phyloP scores from a whole-genome alignment of 2,888 invertebrate species.

The Ornithoptera priamus region DNA sequence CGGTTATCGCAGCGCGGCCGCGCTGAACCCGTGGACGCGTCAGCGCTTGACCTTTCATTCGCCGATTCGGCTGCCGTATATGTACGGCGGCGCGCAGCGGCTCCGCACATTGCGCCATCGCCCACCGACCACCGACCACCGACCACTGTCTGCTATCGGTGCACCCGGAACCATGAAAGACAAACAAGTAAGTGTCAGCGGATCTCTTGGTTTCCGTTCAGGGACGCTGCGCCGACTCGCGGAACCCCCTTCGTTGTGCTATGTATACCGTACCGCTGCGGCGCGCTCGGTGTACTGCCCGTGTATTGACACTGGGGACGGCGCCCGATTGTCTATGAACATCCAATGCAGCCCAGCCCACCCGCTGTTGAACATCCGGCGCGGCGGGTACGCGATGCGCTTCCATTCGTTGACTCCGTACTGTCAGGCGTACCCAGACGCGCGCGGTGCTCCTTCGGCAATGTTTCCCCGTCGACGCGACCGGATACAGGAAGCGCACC shows the following conservation, averaged over 20 bases:
- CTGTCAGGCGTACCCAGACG: too few relatives aligned
- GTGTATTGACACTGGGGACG: neutral
- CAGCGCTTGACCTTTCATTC: neutral
- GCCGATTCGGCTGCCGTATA: neutral
- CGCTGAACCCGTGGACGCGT: neutral
- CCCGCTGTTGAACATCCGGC: too few relatives aligned
- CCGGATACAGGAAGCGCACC: too few relatives aligned
- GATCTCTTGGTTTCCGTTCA: neutral
- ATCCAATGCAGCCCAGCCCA: neutral
- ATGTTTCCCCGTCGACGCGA: too few relatives aligned
- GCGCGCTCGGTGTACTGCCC: too few relatives aligned
- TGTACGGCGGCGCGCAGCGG: conserved; percentile 4
- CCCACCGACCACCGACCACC: neutral
- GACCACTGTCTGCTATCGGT: neutral
- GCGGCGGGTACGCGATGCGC: too few relatives aligned
- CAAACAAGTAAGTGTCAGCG: conserved; percentile 11
- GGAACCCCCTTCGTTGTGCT: neutral
- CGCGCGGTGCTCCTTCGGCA: too few relatives aligned
- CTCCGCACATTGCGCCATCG: neutral
- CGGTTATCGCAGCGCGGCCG: neutral
- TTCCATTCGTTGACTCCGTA: too few relatives aligned
- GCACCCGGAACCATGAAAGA: conserved; percentile 13
- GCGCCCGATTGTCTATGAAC: neutral
- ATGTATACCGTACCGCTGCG: too few relatives aligned
- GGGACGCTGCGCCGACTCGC: neutral